Conservation (phyloP, 2,113 vertebrate genomes). For the Uria aalge region DNA sequence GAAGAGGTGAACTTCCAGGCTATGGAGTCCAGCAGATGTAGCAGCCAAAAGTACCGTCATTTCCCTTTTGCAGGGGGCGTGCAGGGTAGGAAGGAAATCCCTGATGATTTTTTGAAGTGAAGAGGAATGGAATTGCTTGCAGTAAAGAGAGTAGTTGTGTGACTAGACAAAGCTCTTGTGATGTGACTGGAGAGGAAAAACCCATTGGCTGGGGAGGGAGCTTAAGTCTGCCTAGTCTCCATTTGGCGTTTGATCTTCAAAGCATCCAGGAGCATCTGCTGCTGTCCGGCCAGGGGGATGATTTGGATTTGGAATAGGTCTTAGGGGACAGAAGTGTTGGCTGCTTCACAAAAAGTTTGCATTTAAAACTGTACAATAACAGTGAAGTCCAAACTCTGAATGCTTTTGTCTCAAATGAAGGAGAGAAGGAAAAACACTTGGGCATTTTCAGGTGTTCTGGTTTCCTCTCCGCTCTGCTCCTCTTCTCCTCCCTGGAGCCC, state of each 20-base stretch:
- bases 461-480: neutral
- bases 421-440: neutral
- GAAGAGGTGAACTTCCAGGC: neutral
- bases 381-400: neutral
- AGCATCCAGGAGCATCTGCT: neutral
- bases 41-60: neutral
- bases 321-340: neutral
- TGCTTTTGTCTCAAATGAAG: neutral
- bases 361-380: neutral
- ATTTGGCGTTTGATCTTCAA: neutral
- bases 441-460: neutral
- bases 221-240: neutral
- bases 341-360: neutral
- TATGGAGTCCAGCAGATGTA: neutral
- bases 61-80: neutral
- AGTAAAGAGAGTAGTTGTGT: neutral
- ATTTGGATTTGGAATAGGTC: neutral
- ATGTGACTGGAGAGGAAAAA: neutral
- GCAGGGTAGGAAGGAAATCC: neutral
- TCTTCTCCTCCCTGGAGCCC: neutral
- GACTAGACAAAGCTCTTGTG: neutral
- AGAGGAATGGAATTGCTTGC: no score
- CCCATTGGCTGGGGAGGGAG: neutral
- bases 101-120: neutral
- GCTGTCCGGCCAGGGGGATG: accelerated